Evolutionary conservation across 2,113 vertebrate genomes (phyloP), one percentile per base, ranked within the genome.

Genomic region (Podocnemis expansa): DNA sequence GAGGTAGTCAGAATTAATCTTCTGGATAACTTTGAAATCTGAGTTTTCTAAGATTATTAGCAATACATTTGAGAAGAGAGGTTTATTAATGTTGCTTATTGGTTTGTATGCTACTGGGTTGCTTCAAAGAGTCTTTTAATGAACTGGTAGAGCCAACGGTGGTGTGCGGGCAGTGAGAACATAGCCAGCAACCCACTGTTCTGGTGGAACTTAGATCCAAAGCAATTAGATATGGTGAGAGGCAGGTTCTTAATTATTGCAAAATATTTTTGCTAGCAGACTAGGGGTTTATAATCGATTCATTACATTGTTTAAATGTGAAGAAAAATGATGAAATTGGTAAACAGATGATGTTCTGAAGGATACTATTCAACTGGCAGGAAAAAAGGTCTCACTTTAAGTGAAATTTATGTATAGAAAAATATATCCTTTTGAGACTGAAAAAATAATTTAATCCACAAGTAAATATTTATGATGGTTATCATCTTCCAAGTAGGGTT

Each of bases 1-100:
- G n/a, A 98, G 98, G 98, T 98, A 98, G 98, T 98, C 97, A 86
- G 97, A 98, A 97, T 98, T 98, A 97, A 98, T 98, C 97, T 98
- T 97, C 89, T 98, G 95, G 97, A 94, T 97, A 96, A 93, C 51
- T 97, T 95, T 96, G 95, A 97, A 92, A 97, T 76, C 87, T 96
- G 90, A 95, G 2, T 51, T 96, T 91, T 83, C 16, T 95, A 89
- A 94, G 54, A 85, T 92, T 92, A 91, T 73, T 82, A 96, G 58
- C 91, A 10, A 45, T 95, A 84, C 78, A 63, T 93, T 90, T 87
- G 81, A 93, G 56, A 91, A 90, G 90, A 92, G 54, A 54, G 76
- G 88, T 78, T 73, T 86, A 76, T 90, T 89, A 38, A 88, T 85
- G 21, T 1, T 95, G 78, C 90, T 82, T 91, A n/a, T 80, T 56